Evolutionary conservation across 2,797 vertebrate genomes (phyloP).

Genomic region (Strix occidentalis): DNA sequence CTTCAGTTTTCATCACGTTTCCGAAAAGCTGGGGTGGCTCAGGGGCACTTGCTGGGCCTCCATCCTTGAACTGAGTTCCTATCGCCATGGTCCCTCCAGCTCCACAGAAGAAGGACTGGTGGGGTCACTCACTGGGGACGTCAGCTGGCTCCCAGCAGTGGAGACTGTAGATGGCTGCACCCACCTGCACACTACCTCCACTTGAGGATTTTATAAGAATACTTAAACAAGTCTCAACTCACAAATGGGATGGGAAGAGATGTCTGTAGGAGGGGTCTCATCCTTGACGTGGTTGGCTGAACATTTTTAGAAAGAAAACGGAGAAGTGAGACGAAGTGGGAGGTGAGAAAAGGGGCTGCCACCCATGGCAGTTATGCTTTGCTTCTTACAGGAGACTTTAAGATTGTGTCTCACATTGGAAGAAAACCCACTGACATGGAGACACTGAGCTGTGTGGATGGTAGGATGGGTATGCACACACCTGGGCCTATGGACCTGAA

Average conservation of each 20-base stretch:
- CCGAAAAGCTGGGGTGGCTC: rapidly evolving
- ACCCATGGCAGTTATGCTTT: background rate
- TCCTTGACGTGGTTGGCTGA: background rate
- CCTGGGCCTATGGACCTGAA: background rate
- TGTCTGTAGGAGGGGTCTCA: rapidly evolving
- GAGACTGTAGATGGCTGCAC: background rate
- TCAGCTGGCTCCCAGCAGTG: background rate
- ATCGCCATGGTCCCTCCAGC: background rate
- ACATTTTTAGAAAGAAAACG: background rate
- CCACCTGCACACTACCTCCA: background rate
- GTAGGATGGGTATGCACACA: background rate
- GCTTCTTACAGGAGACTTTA: background rate
- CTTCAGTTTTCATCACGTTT: background rate
- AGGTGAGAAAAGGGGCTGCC: background rate
- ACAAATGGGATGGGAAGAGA: rapidly evolving
- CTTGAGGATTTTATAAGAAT: background rate
- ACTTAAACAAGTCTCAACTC: background rate
- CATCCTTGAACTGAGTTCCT: background rate
- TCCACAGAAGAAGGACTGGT: background rate
- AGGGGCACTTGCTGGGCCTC: background rate
- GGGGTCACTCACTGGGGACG: background rate
- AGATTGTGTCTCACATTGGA: background rate
- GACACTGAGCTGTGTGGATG: background rate
- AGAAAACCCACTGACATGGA: background rate
- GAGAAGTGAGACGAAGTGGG: background rate